These are phyloP conservation scores for Lytechinus variegatus DNA, from an alignment of 35 echinoderm and acorn worm genomes.

Conservation along the genomic window DNA sequence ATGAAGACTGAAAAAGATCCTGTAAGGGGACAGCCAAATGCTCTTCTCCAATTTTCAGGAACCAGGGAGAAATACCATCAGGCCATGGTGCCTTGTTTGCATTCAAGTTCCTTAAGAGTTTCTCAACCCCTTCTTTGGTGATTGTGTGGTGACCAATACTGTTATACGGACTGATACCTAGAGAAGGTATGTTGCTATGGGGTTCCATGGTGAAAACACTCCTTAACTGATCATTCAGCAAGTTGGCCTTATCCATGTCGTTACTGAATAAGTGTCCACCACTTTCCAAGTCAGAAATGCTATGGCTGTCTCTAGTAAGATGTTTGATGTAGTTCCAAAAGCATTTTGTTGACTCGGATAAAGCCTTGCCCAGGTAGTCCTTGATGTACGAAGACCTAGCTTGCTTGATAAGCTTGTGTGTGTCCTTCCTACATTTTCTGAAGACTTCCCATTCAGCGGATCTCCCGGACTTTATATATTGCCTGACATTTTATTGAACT, in stretches of 20 bases:
- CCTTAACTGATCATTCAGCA: background rate
- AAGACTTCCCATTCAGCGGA: background rate
- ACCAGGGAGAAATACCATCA: slow-evolving; percentile 54
- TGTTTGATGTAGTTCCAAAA: background rate
- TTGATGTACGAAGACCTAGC: background rate
- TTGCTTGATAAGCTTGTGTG: background rate
- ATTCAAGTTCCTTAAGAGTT: background rate
- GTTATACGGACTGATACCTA: background rate
- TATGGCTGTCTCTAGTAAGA: background rate
- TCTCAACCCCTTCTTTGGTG: background rate
- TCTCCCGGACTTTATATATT: background rate
- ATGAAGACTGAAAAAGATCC: slow-evolving; percentile 65
- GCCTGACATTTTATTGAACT: too few species aligned
- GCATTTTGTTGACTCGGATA: background rate
- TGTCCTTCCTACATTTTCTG: background rate
- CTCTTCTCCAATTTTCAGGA: slow-evolving; percentile 31
- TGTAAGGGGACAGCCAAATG: slow-evolving; percentile 42
- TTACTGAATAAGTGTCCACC: background rate
- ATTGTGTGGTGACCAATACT: slow-evolving; percentile 21
- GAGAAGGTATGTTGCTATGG: background rate
- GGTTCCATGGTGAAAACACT: background rate
- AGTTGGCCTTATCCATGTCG: background rate
- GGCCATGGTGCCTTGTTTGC: slow-evolving; percentile 52
- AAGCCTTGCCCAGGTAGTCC: background rate
- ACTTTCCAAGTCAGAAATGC: background rate